phyloP scores from a whole-genome alignment of 2,113 vertebrate species.

The Macrotis lagotis region DNA sequence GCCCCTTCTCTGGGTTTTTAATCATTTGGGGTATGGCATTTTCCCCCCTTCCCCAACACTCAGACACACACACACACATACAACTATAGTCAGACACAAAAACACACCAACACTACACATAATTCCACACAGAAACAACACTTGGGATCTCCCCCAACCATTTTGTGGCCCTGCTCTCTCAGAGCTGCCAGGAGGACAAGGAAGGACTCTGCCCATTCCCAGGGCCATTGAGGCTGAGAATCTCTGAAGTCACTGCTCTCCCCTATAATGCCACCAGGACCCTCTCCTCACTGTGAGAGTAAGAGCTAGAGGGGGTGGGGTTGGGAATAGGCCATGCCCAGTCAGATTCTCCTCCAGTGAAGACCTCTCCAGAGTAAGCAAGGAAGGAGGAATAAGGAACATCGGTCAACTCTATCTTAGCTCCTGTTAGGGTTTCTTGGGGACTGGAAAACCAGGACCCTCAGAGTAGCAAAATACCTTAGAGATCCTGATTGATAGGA shows the following conservation, averaged over 20 bases:
- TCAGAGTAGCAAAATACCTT: background rate
- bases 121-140: background rate
- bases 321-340: background rate
- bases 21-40: background rate
- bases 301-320: constrained; percentile 10
- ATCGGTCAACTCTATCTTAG: too few species aligned
- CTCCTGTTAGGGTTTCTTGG: background rate
- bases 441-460: background rate
- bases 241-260: too few species aligned
- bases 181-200: background rate
- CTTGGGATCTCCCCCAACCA: background rate
- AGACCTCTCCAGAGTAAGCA: background rate
- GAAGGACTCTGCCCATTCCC: background rate
- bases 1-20: background rate
- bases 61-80: background rate
- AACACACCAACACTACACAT: background rate
- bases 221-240: too few species aligned
- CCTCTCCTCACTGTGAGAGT: background rate
- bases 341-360: background rate
- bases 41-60: background rate
- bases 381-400: background rate
- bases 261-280: too few species aligned
- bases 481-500: background rate
- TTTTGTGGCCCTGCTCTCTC: background rate
- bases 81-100: background rate